Percentiles rank a stretch among this genome's conserved stretches.
These are phyloP conservation scores for Catonia carolina DNA, from an alignment of 2,888 invertebrate species.

Conservation along the genomic window DNA sequence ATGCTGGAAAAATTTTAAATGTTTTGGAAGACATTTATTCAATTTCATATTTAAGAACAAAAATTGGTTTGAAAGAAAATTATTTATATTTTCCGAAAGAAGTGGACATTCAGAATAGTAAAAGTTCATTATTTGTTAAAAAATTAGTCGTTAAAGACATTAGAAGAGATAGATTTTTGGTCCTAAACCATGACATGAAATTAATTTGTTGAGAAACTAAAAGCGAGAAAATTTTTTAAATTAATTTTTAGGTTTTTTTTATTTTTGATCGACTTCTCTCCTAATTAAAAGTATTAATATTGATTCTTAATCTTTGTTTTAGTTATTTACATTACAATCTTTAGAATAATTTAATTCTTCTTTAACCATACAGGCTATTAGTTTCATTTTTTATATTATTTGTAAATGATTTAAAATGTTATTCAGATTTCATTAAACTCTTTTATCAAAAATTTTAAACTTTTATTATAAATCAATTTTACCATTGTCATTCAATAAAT, in stretches of 20 bases:
- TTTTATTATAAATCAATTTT: too few species aligned
- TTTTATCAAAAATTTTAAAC: too few species aligned
- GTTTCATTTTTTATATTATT: too few species aligned
- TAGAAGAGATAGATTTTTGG: not conserved
- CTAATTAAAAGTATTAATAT: not conserved
- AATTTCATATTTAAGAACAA: not conserved
- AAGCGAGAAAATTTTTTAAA: not conserved
- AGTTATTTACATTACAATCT: too few species aligned
- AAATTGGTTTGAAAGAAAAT: not conserved
- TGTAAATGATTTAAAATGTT: too few species aligned
- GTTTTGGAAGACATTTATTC: not conserved
- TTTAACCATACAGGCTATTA: too few species aligned
- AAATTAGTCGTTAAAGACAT: not conserved
- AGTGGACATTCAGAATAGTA: not conserved
- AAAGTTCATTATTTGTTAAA: not conserved
- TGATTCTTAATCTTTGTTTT: not conserved
- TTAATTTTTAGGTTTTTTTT: not conserved
- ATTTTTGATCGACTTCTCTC: not conserved
- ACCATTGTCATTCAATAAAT: too few species aligned
- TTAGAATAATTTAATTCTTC: too few species aligned
- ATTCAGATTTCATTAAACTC: too few species aligned
- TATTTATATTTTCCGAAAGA: not conserved
- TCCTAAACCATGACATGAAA: not conserved
- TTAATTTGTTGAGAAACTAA: not conserved
- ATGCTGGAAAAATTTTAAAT: not conserved